Evolutionary conservation across 2,888 invertebrate genomes (phyloP), one percentile per base, ranked within the genome.

Genomic region (Eucera pruinosa): DNA sequence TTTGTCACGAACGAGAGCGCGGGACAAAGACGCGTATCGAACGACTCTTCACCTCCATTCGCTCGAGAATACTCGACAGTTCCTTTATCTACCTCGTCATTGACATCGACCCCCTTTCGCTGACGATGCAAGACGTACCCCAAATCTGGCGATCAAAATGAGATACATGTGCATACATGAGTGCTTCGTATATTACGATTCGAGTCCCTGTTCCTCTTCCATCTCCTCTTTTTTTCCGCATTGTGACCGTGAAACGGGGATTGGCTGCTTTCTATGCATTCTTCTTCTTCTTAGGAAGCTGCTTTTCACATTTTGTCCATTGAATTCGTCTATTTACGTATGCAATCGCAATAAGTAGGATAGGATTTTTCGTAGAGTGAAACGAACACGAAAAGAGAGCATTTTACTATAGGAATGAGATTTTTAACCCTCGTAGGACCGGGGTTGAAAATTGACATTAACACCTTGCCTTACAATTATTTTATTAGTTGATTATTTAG

Each of bases 1-100:
- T 84, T 87, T 83, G 81, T 87, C 81, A 78, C 72, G 75, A 78
- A 76, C 73, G 74, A 77, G 74, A 70, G 33, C 67, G 55, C 66
- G 67, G 66, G 65, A 84, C 82, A 84, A 82, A 84, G 85, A 82
- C 81, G 67, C 73, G 77, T 82, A 85, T 85, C 77, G 82, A 87
- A 85, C 81, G 69, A 80, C 81, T 80, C 84, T 83, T 81, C 80
- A 70, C 78, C 79, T 85, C 86, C 65, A 78, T 83, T 82, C 82
- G 80, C 67, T 75, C 77, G 79, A 87, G 87, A 68, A 83, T 76
- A 65, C 89, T 89, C 79, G 86, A 86, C 84, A 69, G 79, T 84
- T 85, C 78, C 82, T 86, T 88, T 88, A 85, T 86, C 76, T 77
- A 67, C 62, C 70, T 74, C 75, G 82, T 76, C 81, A 79, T 84